Evolutionary conservation across 37 sponge, comb jelly and placozoan genomes (phyloP).

Genomic region (Eunapius fragilis): DNA sequence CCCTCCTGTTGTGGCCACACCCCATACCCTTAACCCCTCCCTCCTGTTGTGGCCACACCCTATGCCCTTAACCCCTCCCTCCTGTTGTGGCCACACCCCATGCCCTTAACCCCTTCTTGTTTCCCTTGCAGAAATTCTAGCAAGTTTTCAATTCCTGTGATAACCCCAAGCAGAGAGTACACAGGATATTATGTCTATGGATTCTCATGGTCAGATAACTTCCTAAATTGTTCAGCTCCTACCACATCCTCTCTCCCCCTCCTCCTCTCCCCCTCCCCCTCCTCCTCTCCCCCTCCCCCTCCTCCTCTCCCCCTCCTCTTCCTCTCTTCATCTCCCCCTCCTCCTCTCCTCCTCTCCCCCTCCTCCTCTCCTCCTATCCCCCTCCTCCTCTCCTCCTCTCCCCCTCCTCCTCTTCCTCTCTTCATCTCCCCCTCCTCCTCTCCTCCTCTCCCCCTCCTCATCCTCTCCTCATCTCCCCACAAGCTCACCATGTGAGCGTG

Average conservation of each 20-base stretch:
- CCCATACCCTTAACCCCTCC: too few species aligned
- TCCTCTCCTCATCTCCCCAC: background rate
- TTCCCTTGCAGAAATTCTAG: background rate
- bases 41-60: background rate
- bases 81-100: background rate
- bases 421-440: background rate
- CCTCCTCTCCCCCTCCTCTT: background rate
- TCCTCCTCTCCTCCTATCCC: background rate
- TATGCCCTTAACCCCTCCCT: too few species aligned
- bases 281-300: background rate
- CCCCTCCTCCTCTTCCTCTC: background rate
- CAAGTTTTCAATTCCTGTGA: background rate
- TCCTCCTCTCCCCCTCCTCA: background rate
- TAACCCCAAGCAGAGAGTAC: conserved; percentile 11
- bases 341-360: conserved; percentile 25
- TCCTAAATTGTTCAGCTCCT: background rate
- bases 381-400: background rate
- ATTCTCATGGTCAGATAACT: conserved; percentile 59
- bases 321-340: conserved; percentile 31
- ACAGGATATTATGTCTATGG: conserved; percentile 51
- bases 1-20: background rate
- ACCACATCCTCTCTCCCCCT: background rate
- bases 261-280: background rate
- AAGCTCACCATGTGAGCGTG: conserved; percentile 71
- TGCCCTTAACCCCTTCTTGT: background rate